Base-by-base conservation (phyloP, 2,888 invertebrate species). In the Dynastes grantii region DNA sequence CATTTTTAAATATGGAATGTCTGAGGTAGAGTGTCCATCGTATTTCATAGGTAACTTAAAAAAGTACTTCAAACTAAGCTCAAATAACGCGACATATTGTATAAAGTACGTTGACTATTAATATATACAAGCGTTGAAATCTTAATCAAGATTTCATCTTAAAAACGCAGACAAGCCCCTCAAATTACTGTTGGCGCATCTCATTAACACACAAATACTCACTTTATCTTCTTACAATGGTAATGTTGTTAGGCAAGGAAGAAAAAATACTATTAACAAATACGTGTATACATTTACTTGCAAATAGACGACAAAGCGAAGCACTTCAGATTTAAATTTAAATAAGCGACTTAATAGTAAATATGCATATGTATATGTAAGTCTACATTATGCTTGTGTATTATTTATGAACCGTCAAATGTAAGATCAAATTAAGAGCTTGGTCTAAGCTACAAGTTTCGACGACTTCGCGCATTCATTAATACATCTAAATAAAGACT, bases 401-500 rank as follows among this genome's bases (percentile, higher is more conserved):
- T 71, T 71, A 55, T 71, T 71, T 55, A 71, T 71, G 32, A 37
- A 55, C 55, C 53, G 71, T 71, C 55, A 71, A 71, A 71, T 32
- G 55, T 71, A 55, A 71, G 53, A 71, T 71, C 55, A 55, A 27
- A 55, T 71, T 71, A 37, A n/a, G 13, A 68, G 49, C 49, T 13
- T 22, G 11, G n/a, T 55, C 71, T 16, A 55, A 53, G 45, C 45
- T 37, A 40, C 16, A 71, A 53, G 53, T 49, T 71, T 55, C 37
- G 37, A n/a, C 13, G 55, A 55, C 53, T 70, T 53, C 32, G n/a
- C 32, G 71, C 70, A 37, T 71, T 71, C 55, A n/a, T 71, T 55
- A 71, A 53, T 70, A 71, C 53, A 55, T 55, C 71, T 71, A 55
- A 71, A 45, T 45, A 71, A 27, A 32, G 55, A 71, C n/a, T 53